Evolutionary conservation across 23 tunicate species (phyloP).

Genomic region (Aplidium turbinatum): DNA sequence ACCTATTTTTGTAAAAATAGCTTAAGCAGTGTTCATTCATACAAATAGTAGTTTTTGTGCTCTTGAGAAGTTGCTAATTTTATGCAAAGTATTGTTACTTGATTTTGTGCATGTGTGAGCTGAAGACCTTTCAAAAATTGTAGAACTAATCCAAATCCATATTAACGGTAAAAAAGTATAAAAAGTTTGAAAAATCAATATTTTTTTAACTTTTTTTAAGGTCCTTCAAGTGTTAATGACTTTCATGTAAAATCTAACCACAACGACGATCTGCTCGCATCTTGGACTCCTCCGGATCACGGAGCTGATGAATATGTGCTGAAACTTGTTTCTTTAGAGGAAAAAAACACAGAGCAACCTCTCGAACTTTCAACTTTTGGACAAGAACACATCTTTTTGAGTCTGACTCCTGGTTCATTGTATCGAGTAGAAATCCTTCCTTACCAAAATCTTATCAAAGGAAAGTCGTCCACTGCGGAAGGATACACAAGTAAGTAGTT

Average conservation of each 20-base stretch:
- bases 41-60: too few species aligned
- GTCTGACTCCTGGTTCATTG: slow-evolving; percentile 46
- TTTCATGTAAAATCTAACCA: slow-evolving; percentile 14
- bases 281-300: slow-evolving; percentile 57
- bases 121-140: too few species aligned
- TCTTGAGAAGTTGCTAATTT: too few species aligned
- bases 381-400: slow-evolving; percentile 15
- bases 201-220: slow-evolving; percentile 14
- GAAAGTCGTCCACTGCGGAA: slow-evolving; percentile 17
- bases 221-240: slow-evolving; percentile 32
- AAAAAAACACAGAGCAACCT: slow-evolving; percentile 19
- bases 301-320: slow-evolving; percentile 57
- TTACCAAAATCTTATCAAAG: slow-evolving; percentile 19
- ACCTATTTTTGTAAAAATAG: too few species aligned
- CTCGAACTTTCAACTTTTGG: background rate
- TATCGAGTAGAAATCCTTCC: slow-evolving; percentile 41
- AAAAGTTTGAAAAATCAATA: background rate
- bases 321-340: slow-evolving; percentile 14
- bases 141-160: too few species aligned
- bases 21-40: too few species aligned
- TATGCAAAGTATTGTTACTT: too few species aligned
- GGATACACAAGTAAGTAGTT: slow-evolving; percentile 54
- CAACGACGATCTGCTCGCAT: slow-evolving; percentile 30
- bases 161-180: too few species aligned
- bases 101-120: too few species aligned